Percentiles rank a stretch among this genome's conserved stretches.
phyloP scores from a whole-genome alignment of 2,888 invertebrate species.

The Fissipunctia ypsillon region DNA sequence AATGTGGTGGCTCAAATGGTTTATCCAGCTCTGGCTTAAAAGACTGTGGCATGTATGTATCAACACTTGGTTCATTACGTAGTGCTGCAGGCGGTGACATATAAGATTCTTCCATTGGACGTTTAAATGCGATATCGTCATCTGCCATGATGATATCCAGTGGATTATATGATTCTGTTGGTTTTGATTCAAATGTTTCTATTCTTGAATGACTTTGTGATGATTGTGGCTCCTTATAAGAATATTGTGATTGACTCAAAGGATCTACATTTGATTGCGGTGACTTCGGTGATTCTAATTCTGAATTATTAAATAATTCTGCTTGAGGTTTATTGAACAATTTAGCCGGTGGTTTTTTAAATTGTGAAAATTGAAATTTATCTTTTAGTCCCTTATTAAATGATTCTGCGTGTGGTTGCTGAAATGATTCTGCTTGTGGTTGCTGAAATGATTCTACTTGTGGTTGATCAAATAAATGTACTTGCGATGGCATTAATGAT shows the following conservation, averaged over 20 bases:
- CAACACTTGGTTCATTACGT: conserved; percentile 6
- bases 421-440: not conserved
- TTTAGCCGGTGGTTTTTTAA: not conserved
- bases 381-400: not conserved
- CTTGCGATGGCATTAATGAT: conserved; percentile 11
- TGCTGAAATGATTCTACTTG: conserved; percentile 9
- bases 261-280: conserved; percentile 5
- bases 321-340: not conserved
- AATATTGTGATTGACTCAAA: conserved; percentile 12
- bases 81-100: conserved; percentile 10
- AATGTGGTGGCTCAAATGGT: not conserved
- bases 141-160: conserved; percentile 45
- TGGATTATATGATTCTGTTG: conserved; percentile 31
- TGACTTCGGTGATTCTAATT: conserved; percentile 10
- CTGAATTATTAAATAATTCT: conserved; percentile 8
- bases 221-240: conserved; percentile 5
- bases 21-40: conserved; percentile 1
- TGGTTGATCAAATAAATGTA: conserved; percentile 11
- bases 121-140: conserved; percentile 20
- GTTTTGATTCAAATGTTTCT: conserved; percentile 13
- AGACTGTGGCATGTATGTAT: not conserved
- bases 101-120: conserved; percentile 1
- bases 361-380: not conserved
- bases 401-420: conserved; percentile 3
- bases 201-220: not conserved